Evolutionary conservation across 2,888 invertebrate genomes (phyloP).

Genomic region (Cloeon dipterum): DNA sequence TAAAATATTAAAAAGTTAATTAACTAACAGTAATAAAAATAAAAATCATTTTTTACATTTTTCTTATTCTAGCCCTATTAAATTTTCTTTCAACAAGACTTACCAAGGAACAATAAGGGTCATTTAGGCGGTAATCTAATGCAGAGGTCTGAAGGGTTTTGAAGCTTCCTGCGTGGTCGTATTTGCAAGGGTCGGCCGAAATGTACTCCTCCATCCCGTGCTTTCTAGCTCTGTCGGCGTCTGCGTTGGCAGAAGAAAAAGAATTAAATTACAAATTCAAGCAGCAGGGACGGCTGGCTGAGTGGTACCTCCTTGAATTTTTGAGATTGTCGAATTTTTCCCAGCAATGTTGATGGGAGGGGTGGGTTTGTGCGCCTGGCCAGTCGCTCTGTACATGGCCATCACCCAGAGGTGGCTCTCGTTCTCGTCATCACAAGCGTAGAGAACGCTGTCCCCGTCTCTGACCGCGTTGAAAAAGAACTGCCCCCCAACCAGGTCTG

Average conservation of each 20-base stretch:
- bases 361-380: slow-evolving; percentile 96
- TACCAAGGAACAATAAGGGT: slow-evolving; percentile 96
- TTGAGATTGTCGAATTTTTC: slow-evolving; percentile 65
- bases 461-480: slow-evolving; percentile 97
- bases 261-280: neutral
- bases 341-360: slow-evolving; percentile 70
- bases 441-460: slow-evolving; percentile 92
- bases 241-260: slow-evolving; percentile 21
- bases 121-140: slow-evolving; percentile 83
- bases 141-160: slow-evolving; percentile 78
- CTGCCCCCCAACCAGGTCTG: slow-evolving; percentile 76
- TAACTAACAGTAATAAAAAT: too few relatives aligned
- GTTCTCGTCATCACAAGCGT: slow-evolving; percentile 91
- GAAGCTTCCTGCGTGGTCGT: slow-evolving; percentile 86
- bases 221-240: slow-evolving; percentile 87
- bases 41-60: neutral
- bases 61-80: neutral
- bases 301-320: slow-evolving; percentile 77
- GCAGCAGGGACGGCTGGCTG: too few relatives aligned
- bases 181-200: slow-evolving; percentile 94
- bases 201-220: slow-evolving; percentile 99
- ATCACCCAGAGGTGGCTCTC: slow-evolving; percentile 98
- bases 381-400: slow-evolving; percentile 98
- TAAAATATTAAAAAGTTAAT: too few relatives aligned
- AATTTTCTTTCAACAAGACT: slow-evolving; percentile 12